phyloP scores from a whole-genome alignment of 2,888 invertebrate species.

The Clostera curtula region DNA sequence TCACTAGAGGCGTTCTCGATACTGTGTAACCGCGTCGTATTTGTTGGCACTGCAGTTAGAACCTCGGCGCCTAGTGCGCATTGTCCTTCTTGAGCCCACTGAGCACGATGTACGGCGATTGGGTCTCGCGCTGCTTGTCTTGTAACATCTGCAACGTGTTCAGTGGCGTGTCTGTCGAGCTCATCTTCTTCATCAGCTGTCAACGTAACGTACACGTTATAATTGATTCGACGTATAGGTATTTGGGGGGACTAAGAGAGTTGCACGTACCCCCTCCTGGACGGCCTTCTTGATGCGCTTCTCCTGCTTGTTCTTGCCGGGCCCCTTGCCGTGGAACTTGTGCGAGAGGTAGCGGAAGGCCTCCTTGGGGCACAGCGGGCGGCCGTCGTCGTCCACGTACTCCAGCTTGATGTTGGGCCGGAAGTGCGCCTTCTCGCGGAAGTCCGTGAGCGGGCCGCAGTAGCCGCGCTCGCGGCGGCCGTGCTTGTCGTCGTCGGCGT shows the following conservation, averaged over 20 bases:
- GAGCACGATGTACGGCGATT: constrained; percentile 93
- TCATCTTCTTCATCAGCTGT: constrained; percentile 97
- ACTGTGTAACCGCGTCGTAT: neutral
- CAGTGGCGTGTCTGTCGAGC: constrained; percentile 97
- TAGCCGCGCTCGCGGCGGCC: constrained; percentile 76
- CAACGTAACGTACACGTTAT: neutral
- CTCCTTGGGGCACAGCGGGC: constrained; percentile 94
- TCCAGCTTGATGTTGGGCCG: constrained; percentile 96
- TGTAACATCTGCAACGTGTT: constrained; percentile 95
- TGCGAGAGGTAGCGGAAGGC: constrained; percentile 97
- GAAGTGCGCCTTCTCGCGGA: constrained; percentile 92
- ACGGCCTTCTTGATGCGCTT: constrained; percentile 95
- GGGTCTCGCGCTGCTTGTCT: constrained; percentile 96
- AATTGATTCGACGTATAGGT: too few relatives aligned
- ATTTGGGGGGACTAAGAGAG: too few relatives aligned
- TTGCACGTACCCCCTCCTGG: constrained; percentile 87
- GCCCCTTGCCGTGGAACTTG: constrained; percentile 99
- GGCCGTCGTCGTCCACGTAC: constrained; percentile 97
- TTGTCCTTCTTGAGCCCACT: constrained; percentile 86
- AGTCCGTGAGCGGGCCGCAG: constrained; percentile 90
- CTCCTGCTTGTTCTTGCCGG: constrained; percentile 98
- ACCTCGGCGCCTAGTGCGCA: constrained; percentile 23
- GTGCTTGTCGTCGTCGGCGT: constrained; percentile 27
- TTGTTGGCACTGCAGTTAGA: neutral
- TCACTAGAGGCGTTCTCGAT: too few relatives aligned